phyloP scores from a whole-genome alignment of 2,797 vertebrate genomes.

The Characodon lateralis region DNA sequence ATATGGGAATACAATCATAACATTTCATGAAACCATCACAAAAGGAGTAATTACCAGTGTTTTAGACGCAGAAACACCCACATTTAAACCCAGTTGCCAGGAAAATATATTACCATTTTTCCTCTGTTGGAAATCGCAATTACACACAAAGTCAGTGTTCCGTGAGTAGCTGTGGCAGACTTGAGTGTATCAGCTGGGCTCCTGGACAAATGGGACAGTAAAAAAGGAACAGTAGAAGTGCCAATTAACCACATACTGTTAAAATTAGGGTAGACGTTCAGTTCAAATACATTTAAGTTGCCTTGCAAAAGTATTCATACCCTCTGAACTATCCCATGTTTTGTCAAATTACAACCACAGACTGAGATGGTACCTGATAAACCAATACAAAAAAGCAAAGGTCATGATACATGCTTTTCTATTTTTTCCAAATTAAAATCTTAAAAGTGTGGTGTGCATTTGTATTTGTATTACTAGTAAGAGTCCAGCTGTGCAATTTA shows the following conservation, averaged over 20 bases:
- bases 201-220: not conserved
- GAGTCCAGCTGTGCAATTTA: too few species aligned
- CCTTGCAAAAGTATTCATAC: not conserved
- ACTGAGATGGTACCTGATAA: too few species aligned
- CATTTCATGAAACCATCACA: constrained; percentile 1
- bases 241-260: not conserved
- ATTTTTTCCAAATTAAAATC: not conserved
- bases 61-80: constrained; percentile 1
- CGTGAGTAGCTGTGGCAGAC: not conserved
- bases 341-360: too few species aligned
- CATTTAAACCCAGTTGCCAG: not conserved
- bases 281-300: not conserved
- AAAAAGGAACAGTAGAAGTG: not conserved
- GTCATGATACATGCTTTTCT: not conserved
- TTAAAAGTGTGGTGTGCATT: not conserved
- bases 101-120: not conserved
- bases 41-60: not conserved
- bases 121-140: not conserved
- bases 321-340: too few species aligned
- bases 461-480: not conserved
- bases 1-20: not conserved
- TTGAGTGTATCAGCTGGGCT: not conserved
- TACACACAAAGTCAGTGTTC: not conserved
- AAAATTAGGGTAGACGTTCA: not conserved
- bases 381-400: not conserved